Evolutionary conservation across 2,888 invertebrate species (phyloP).

Genomic region (Harpalus rubripes): DNA sequence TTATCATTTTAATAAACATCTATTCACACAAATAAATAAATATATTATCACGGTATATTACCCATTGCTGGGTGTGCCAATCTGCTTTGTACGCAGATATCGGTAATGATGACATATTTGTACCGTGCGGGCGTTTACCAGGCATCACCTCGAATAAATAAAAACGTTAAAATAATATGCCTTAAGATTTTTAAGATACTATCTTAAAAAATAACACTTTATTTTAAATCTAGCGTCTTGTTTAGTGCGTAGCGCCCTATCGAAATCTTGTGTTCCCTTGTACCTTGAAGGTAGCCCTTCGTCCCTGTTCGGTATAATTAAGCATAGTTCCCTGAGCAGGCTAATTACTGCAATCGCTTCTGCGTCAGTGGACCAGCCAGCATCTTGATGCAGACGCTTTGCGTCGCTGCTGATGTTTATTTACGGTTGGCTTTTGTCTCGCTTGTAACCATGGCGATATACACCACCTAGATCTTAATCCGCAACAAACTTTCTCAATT

Average conservation of each 20-base stretch:
- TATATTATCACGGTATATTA: no score
- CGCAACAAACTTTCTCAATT: slow-evolving; percentile 32
- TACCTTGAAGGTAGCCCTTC: slow-evolving; percentile 1
- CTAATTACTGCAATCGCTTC: slow-evolving; percentile 41
- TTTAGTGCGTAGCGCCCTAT: background rate
- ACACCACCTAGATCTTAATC: slow-evolving; percentile 30
- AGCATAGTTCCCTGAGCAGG: slow-evolving; percentile 28
- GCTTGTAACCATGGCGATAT: slow-evolving; percentile 26
- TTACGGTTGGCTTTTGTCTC: slow-evolving; percentile 10
- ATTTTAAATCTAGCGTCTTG: no score
- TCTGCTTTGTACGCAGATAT: no score
- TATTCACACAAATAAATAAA: no score
- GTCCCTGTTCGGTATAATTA: slow-evolving; percentile 33
- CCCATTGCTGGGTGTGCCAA: no score
- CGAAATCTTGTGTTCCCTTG: background rate
- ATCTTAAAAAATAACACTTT: no score
- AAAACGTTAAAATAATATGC: no score
- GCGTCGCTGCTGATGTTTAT: slow-evolving; percentile 18
- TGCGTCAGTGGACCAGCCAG: slow-evolving; percentile 22
- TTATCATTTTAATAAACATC: no score
- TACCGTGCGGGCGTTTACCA: no score
- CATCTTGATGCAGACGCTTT: slow-evolving; percentile 11
- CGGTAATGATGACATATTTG: no score
- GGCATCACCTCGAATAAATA: no score
- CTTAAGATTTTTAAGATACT: no score